A percentile compares a stretch with the other conserved stretches of the same genome.
phyloP scores from a whole-genome alignment of 2,797 vertebrate species.

The Siniperca obscura region DNA sequence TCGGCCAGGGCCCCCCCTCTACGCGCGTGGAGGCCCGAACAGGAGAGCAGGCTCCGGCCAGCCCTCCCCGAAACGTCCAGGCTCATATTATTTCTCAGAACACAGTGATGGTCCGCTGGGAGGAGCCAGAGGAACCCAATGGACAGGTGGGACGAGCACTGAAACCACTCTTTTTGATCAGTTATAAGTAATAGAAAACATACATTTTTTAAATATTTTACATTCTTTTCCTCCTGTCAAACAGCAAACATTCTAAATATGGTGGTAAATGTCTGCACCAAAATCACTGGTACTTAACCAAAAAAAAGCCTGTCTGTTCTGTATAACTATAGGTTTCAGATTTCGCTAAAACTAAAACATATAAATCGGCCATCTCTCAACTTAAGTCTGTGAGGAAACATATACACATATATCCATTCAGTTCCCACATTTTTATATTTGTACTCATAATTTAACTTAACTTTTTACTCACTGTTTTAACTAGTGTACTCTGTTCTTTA shows the following conservation, averaged over 20 bases:
- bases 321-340: too few relatives aligned
- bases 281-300: background rate
- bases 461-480: background rate
- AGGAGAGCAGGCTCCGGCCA: constrained; percentile 95
- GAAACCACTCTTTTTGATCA: background rate
- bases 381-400: background rate
- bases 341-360: background rate
- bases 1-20: constrained; percentile 95
- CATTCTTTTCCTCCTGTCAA: background rate
- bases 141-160: constrained; percentile 87
- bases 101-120: constrained; percentile 98
- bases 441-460: background rate
- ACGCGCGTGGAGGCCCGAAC: constrained; percentile 94
- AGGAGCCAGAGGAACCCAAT: constrained; percentile 97
- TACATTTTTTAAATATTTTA: background rate
- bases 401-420: background rate
- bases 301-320: background rate
- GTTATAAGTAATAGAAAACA: background rate
- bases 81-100: constrained; percentile 93
- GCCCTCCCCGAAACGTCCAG: constrained; percentile 94
- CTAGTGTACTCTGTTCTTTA: background rate
- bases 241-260: background rate
- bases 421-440: background rate
- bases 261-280: background rate
- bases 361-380: background rate